Conservation (phyloP, 1,140 invertebrate species). For the Diuraphis noxia region DNA sequence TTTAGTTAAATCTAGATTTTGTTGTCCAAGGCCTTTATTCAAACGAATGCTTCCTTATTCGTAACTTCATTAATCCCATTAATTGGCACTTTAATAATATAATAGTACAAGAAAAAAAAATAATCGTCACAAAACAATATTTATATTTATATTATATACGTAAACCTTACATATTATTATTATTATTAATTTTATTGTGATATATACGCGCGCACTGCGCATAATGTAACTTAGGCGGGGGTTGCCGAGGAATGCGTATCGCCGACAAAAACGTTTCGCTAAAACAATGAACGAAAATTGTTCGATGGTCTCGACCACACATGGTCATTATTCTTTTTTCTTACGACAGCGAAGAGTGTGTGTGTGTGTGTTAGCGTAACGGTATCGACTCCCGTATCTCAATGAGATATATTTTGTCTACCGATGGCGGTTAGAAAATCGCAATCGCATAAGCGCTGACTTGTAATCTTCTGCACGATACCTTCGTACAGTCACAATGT, state of each 20-base stretch:
- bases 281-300: conserved; percentile 26
- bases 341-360: background rate
- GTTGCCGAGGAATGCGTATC: background rate
- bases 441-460: background rate
- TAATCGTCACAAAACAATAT: background rate
- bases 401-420: background rate
- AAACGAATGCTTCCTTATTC: too few species aligned
- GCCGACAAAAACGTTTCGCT: background rate
- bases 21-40: too few species aligned
- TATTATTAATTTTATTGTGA: background rate
- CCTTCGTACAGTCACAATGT: too few species aligned
- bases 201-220: background rate
- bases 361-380: background rate
- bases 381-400: background rate
- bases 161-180: background rate
- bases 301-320: conserved; percentile 19
- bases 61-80: too few species aligned
- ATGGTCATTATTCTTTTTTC: conserved; percentile 18
- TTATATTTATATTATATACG: background rate
- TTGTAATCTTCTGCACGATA: too few species aligned
- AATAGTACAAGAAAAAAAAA: background rate
- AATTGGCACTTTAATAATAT: too few species aligned
- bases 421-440: background rate
- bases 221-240: background rate
- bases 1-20: too few species aligned